A percentile compares a stretch with the other conserved stretches of the same genome.
phyloP scores from a whole-genome alignment of 1,140 invertebrate species.

The Trinorchestia longiramus region DNA sequence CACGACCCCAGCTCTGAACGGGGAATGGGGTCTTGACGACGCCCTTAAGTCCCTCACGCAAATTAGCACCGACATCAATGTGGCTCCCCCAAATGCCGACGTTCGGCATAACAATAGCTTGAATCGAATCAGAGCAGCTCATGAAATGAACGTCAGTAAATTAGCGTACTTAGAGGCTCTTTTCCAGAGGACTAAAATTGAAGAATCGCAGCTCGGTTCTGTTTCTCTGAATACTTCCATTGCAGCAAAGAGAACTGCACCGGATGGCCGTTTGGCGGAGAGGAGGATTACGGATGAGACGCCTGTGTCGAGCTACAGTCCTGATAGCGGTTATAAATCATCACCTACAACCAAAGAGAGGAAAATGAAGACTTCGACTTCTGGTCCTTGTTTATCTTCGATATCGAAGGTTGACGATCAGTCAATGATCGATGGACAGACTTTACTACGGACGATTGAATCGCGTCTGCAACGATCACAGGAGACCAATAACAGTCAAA shows the following conservation, averaged over 20 bases:
- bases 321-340: constrained; percentile 65
- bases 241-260: constrained; percentile 11
- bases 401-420: constrained; percentile 56
- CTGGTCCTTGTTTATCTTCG: constrained; percentile 57
- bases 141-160: constrained; percentile 65
- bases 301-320: constrained; percentile 58
- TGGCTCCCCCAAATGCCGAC: constrained; percentile 55
- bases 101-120: constrained; percentile 58
- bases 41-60: constrained; percentile 60
- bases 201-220: constrained; percentile 50
- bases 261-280: constrained; percentile 17
- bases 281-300: constrained; percentile 42
- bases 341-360: constrained; percentile 58
- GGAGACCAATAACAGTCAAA: constrained; percentile 57
- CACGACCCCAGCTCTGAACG: constrained; percentile 64
- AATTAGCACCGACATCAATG: constrained; percentile 60
- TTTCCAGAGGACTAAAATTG: constrained; percentile 62
- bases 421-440: constrained; percentile 63
- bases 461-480: constrained; percentile 63
- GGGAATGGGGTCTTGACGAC: constrained; percentile 62
- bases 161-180: constrained; percentile 65
- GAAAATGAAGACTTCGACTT: constrained; percentile 58
- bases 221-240: background rate
- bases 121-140: constrained; percentile 63
- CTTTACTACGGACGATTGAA: constrained; percentile 64